Evolutionary conservation across 2,113 vertebrate genomes (phyloP).

Genomic region (Riparia riparia): DNA sequence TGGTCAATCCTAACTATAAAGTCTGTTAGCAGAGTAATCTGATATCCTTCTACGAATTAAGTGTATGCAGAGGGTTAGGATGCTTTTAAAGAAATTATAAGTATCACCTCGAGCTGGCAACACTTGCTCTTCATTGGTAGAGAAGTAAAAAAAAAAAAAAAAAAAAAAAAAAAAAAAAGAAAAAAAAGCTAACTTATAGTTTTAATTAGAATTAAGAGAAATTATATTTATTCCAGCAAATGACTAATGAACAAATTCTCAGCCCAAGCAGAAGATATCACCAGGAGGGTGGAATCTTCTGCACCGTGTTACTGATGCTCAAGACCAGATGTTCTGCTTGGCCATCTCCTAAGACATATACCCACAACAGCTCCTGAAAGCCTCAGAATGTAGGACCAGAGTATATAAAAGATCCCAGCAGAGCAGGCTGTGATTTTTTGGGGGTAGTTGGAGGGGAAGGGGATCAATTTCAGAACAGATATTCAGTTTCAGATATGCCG

Average conservation of each 20-base stretch:
- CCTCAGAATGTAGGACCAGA: not conserved
- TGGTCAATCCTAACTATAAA: not conserved
- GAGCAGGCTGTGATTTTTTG: not conserved
- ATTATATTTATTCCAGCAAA: not conserved
- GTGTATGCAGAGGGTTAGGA: not conserved
- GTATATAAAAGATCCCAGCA: not conserved
- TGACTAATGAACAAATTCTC: not conserved
- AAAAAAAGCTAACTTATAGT: not conserved
- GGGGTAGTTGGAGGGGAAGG: rapidly evolving
- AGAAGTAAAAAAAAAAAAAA: not conserved
- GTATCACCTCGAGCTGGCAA: not conserved
- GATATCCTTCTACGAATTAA: not conserved
- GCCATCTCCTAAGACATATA: rapidly evolving
- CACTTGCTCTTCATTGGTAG: not conserved
- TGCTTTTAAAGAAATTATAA: not conserved
- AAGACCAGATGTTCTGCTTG: not conserved
- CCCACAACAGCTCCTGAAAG: not conserved
- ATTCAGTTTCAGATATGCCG: not conserved
- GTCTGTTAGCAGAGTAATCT: not conserved
- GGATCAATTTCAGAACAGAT: not conserved
- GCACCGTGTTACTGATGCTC: not conserved
- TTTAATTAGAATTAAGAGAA: not conserved
- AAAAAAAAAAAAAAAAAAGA: not conserved
- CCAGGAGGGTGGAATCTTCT: not conserved
- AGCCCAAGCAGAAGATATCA: not conserved